phyloP scores from a whole-genome alignment of 2,113 vertebrate genomes.

The Zosterops borbonicus region DNA sequence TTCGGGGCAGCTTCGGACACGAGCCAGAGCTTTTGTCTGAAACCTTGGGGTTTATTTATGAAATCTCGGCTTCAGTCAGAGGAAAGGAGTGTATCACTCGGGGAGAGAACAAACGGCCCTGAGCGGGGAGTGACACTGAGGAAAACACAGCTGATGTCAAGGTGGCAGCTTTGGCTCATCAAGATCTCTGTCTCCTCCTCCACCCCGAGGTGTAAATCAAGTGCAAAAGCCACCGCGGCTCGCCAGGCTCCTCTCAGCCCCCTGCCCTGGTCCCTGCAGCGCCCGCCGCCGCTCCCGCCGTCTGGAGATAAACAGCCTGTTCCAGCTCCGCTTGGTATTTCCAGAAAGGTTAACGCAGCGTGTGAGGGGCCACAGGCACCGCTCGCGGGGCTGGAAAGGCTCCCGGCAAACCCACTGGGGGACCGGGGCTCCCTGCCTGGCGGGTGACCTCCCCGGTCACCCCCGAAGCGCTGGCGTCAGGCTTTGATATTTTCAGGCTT shows the following conservation, averaged over 20 bases:
- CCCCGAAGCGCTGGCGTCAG: rapidly evolving
- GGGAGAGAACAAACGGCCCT: not conserved
- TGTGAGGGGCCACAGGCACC: not conserved
- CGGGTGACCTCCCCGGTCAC: not conserved
- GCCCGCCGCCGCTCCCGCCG: not conserved
- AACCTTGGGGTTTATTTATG: not conserved
- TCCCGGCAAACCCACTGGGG: not conserved
- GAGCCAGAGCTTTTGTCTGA: not conserved
- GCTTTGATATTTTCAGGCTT: not conserved
- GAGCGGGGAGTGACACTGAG: not conserved
- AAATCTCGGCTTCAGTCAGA: not conserved
- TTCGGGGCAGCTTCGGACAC: not conserved
- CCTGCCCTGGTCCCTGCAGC: constrained; percentile 13
- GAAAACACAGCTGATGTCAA: not conserved
- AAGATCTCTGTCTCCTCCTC: not conserved
- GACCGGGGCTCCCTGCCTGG: not conserved
- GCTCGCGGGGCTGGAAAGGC: not conserved
- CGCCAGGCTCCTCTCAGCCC: not conserved
- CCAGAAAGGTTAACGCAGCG: constrained; percentile 20
- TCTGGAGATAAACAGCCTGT: constrained; percentile 7
- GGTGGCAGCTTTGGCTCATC: not conserved
- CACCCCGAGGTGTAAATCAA: not conserved
- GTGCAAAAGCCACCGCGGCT: not conserved
- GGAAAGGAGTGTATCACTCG: not conserved
- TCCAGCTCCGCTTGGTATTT: constrained; percentile 42